These are phyloP conservation scores for Sminthurinus aureus DNA, from an alignment of 2,888 invertebrate species.

Conservation along the genomic window DNA sequence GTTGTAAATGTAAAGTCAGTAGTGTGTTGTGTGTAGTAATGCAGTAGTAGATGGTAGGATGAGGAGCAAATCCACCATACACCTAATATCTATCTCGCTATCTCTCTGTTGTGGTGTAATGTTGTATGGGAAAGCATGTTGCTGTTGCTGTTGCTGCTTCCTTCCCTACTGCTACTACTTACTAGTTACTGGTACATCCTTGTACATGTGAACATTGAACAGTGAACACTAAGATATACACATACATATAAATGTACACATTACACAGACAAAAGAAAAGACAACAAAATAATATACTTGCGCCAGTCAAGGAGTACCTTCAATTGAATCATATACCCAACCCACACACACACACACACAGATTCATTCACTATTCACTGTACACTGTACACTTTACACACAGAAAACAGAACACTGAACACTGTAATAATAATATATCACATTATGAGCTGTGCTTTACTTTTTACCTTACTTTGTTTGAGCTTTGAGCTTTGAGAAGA, in stretches of 20 bases:
- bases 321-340: neutral
- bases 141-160: neutral
- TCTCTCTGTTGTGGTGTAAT: neutral
- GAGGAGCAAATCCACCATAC: neutral
- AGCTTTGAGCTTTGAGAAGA: no score
- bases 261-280: neutral
- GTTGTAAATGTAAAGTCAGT: slow-evolving; percentile 30
- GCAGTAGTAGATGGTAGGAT: slow-evolving; percentile 9
- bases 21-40: no score
- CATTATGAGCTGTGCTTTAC: no score
- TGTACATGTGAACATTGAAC: neutral
- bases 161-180: neutral
- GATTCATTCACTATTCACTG: neutral
- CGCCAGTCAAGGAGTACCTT: neutral
- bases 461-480: no score
- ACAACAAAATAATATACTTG: neutral
- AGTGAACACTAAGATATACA: no score
- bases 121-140: slow-evolving; percentile 33
- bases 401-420: no score
- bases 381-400: neutral
- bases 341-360: neutral
- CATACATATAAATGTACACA: no score
- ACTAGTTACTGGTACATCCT: neutral
- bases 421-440: neutral
- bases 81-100: neutral